Percentiles rank a stretch among this genome's conserved stretches.
Evolutionary conservation across 2,797 vertebrate genomes (phyloP).

Genomic region (Poecilia gillii): DNA sequence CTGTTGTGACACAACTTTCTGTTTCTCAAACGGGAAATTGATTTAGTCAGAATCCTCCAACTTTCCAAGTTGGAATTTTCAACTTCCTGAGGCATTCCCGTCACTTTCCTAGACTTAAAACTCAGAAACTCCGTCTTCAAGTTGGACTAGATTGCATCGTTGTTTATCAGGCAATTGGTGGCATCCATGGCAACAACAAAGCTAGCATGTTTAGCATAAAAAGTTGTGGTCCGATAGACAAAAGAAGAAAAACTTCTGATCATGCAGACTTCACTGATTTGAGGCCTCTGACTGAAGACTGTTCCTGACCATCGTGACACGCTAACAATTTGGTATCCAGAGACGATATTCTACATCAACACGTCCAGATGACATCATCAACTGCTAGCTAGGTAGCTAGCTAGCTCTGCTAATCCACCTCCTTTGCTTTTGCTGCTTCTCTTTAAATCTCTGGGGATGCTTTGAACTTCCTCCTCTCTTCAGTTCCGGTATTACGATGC

Average conservation of each 20-base stretch:
- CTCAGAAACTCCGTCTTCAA: neutral
- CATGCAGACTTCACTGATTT: neutral
- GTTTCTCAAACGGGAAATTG: too few relatives aligned
- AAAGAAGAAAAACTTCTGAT: neutral
- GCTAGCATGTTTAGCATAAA: neutral
- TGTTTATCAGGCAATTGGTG: neutral
- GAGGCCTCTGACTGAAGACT: too few relatives aligned
- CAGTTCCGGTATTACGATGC: neutral
- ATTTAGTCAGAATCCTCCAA: too few relatives aligned
- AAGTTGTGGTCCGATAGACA: neutral
- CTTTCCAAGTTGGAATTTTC: neutral
- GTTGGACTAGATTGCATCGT: neutral
- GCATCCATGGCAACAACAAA: neutral
- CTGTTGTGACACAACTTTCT: too few relatives aligned
- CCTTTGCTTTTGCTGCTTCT: neutral
- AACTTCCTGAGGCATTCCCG: neutral
- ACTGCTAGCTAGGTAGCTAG: too few relatives aligned
- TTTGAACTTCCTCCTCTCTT: neutral
- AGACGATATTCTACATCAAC: too few relatives aligned
- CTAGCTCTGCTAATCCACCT: neutral
- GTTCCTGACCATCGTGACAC: too few relatives aligned
- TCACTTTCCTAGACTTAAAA: neutral
- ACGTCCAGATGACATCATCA: too few relatives aligned
- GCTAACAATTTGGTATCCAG: too few relatives aligned
- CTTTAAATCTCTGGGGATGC: neutral